phyloP scores from a whole-genome alignment of 2,113 vertebrate species.

The Thalassoma bifasciatum region DNA sequence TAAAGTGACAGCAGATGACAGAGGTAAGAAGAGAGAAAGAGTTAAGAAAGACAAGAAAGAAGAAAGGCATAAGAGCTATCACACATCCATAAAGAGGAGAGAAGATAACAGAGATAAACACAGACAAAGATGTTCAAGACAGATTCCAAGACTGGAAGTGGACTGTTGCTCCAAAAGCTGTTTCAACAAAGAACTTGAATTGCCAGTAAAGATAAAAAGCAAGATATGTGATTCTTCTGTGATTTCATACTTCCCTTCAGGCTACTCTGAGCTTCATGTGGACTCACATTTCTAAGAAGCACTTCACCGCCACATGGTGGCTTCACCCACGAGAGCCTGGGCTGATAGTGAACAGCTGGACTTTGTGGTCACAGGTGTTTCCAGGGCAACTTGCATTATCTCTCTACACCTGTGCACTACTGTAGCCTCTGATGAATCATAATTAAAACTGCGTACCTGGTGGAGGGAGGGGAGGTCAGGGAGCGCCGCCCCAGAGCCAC shows the following conservation, averaged over 20 bases:
- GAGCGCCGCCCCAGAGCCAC: conserved; percentile 89
- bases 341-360: conserved; percentile 45
- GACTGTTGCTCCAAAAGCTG: conserved; percentile 32
- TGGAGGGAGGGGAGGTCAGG: conserved; percentile 89
- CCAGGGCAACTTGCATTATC: background rate
- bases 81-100: conserved; percentile 59
- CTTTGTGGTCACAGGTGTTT: conserved; percentile 15
- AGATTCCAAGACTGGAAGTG: conserved; percentile 54
- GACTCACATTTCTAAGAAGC: conserved; percentile 31
- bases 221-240: conserved; percentile 53
- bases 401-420: background rate
- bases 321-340: conserved; percentile 29
- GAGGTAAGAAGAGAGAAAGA: conserved; percentile 60
- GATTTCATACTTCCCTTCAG: conserved; percentile 52
- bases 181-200: conserved; percentile 29
- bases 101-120: conserved; percentile 45
- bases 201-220: conserved; percentile 39
- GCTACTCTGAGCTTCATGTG: conserved; percentile 46
- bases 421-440: background rate
- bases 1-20: conserved; percentile 75
- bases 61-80: conserved; percentile 55
- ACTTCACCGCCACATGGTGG: conserved; percentile 45
- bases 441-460: conserved; percentile 80
- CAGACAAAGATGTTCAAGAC: conserved; percentile 38
- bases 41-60: conserved; percentile 56